Evolutionary conservation across 2,113 vertebrate species (phyloP).

Genomic region (Dasyprocta punctata): DNA sequence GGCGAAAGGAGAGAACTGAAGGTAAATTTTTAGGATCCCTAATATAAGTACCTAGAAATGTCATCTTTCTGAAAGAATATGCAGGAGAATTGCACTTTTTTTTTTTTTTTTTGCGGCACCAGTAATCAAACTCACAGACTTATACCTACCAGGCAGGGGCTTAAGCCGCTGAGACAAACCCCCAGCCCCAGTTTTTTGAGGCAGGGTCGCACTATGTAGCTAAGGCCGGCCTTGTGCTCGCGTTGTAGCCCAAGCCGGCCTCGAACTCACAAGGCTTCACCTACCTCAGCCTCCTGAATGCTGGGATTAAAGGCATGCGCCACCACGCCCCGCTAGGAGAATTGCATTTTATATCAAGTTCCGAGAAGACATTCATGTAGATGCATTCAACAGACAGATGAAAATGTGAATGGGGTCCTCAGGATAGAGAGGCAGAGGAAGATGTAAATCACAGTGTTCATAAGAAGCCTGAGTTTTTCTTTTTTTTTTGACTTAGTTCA

Average conservation of each 20-base stretch:
- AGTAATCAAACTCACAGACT: too few relatives aligned
- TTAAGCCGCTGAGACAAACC: too few relatives aligned
- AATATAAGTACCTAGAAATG: background rate
- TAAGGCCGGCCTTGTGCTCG: too few relatives aligned
- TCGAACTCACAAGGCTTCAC: too few relatives aligned
- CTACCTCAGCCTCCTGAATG: too few relatives aligned
- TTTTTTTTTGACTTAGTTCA: background rate
- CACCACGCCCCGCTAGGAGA: too few relatives aligned
- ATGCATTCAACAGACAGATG: background rate
- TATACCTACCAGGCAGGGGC: too few relatives aligned
- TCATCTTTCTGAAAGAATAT: background rate
- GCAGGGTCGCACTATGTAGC: too few relatives aligned
- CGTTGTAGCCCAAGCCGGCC: too few relatives aligned
- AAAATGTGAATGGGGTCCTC: background rate
- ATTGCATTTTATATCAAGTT: background rate
- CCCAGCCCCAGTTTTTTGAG: too few relatives aligned
- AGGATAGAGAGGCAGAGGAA: background rate
- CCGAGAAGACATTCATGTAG: background rate
- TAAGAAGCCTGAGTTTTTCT: background rate
- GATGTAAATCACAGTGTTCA: background rate
- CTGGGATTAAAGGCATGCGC: too few relatives aligned
- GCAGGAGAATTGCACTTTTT: background rate
- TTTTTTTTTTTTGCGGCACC: too few relatives aligned
- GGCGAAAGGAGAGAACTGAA: background rate
- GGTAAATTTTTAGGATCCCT: background rate